Percentiles rank a stretch among this genome's conserved stretches.
phyloP scores from a whole-genome alignment of 2,113 vertebrate species.

The Tauraco erythrolophus region DNA sequence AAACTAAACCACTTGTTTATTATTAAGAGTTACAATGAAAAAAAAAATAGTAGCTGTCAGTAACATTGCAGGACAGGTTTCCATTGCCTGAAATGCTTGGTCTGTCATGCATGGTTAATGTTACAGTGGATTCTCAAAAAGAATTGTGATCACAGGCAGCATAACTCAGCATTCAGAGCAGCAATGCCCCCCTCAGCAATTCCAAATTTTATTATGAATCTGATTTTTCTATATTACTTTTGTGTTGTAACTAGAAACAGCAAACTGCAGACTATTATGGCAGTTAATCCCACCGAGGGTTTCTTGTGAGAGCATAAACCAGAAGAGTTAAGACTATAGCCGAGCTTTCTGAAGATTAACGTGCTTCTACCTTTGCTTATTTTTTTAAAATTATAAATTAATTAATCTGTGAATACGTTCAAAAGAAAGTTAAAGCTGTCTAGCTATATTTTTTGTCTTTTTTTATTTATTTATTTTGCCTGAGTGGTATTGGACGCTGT shows the following conservation, averaged over 20 bases:
- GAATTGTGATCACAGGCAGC: neutral
- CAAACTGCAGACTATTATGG: neutral
- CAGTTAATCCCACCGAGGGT: neutral
- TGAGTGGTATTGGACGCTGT: neutral
- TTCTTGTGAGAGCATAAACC: neutral
- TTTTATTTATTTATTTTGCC: neutral
- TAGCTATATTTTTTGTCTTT: too few species aligned
- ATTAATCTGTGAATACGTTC: neutral
- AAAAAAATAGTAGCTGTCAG: neutral
- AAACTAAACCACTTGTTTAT: neutral
- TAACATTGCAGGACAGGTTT: neutral
- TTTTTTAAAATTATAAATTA: neutral
- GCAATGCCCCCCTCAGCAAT: neutral
- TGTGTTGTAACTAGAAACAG: neutral
- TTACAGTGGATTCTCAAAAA: neutral
- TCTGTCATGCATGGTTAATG: neutral
- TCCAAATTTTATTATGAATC: neutral
- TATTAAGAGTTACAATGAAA: neutral
- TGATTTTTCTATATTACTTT: neutral
- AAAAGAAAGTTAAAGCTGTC: neutral
- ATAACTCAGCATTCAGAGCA: neutral
- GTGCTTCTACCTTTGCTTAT: neutral
- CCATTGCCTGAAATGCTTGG: neutral
- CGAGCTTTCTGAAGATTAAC: neutral
- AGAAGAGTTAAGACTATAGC: neutral